Percentiles rank a stretch among this genome's conserved stretches.
These are phyloP conservation scores for Holcopasites calliopsidis DNA, from an alignment of 1,140 invertebrate genomes.

Conservation along the genomic window DNA sequence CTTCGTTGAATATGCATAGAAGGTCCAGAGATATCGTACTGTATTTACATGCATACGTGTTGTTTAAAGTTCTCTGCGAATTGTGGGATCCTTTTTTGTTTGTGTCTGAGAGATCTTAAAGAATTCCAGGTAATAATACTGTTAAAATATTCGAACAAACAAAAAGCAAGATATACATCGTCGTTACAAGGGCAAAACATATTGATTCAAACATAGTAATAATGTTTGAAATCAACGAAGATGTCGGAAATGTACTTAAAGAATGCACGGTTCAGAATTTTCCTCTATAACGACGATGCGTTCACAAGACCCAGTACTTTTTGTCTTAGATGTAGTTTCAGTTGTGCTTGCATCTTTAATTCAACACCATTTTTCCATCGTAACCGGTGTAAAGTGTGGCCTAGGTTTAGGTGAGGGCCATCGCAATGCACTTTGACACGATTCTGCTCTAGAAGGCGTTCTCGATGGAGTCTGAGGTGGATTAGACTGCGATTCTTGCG, in stretches of 20 bases:
- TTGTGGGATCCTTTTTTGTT: neutral
- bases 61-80: neutral
- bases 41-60: slow-evolving; percentile 9
- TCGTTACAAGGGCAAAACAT: no score
- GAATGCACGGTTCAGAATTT: no score
- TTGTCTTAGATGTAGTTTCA: no score
- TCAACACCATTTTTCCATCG: slow-evolving; percentile 78
- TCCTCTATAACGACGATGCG: no score
- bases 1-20: neutral
- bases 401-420: slow-evolving; percentile 76
- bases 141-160: neutral
- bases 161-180: no score
- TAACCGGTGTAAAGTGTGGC: slow-evolving; percentile 69
- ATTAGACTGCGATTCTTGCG: slow-evolving; percentile 53
- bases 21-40: slow-evolving; percentile 1
- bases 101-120: slow-evolving; percentile 4
- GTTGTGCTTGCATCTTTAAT: no score
- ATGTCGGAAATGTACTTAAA: no score
- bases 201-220: no score
- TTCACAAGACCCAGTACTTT: no score
- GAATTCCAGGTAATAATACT: neutral
- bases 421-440: slow-evolving; percentile 77
- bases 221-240: no score
- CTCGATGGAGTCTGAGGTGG: slow-evolving; percentile 71
- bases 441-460: slow-evolving; percentile 77